Evolutionary conservation across 2,113 vertebrate genomes (phyloP), one percentile per base, ranked within the genome.

Genomic region (Paratilapia polleni): DNA sequence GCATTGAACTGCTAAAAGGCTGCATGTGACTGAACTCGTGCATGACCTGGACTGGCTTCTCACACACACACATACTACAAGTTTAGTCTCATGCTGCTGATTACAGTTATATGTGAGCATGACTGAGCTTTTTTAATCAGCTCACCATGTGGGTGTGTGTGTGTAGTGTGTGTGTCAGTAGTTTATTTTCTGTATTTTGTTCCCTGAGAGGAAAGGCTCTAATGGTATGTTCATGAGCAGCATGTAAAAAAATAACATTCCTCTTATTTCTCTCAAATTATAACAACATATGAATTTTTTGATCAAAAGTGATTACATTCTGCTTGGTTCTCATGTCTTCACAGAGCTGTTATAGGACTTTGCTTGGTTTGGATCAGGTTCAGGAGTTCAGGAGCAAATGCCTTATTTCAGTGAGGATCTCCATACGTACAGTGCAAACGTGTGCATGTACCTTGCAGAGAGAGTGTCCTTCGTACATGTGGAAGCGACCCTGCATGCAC

Each of bases 401-500:
- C 19, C 56, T 62, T 58, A 34, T 17, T 4, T 78, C 34, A 41
- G 24, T 10, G 74, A 58, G 13, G 56, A 47, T 49, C 19, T 4
- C n/a, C 47, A 56, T 9, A 20, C n/a, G 22, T 52, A 28, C 43
- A 38, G 60, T 19, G 15, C 13, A 79, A 38, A 26, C 76, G 34
- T 14, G 13, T 81, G 47, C 54, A 22, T 68, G 66, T 80, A 96
- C 96, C 96, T 96, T 96, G 82, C 87, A 78, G 5, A 96, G 94
- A 0, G 96, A 91, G 91, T 97, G 95, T 87, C 96, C 96, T 86
- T 97, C 96, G 77, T 96, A 97, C 94, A 96, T 93, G 90, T 97
- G 96, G 89, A 97, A 97, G n/a, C 96, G 95, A 2, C 96, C 96
- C 92, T 97, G 96, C 96, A 97, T 97, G 86, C 96, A 96, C 36